A percentile compares a stretch with the other conserved stretches of the same genome.
These are phyloP conservation scores for Heliconius aoede DNA, from an alignment of 2,888 invertebrate genomes.

Conservation along the genomic window DNA sequence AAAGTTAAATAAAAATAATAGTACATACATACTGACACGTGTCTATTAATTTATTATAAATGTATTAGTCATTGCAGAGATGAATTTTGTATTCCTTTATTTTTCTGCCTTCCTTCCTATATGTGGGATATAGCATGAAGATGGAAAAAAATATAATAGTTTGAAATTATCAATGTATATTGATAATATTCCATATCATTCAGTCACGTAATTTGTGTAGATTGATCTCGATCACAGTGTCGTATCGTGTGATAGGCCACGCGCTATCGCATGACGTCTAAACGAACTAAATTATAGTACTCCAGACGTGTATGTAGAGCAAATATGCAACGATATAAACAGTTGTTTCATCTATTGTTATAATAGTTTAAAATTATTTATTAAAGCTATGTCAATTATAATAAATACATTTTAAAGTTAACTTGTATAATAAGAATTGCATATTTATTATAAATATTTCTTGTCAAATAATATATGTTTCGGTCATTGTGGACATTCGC, in stretches of 20 bases:
- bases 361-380: not conserved
- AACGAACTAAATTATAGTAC: slow-evolving; percentile 25
- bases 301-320: not conserved
- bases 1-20: not conserved
- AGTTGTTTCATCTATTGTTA: not conserved
- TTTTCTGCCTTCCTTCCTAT: no score
- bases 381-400: not conserved
- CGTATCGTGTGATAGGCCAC: slow-evolving; percentile 37
- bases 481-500: not conserved
- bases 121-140: no score
- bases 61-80: not conserved
- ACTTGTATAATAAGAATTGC: no score
- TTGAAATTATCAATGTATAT: no score
- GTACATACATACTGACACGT: not conserved
- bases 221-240: slow-evolving; percentile 34
- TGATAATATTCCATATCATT: no score
- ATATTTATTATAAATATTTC: no score
- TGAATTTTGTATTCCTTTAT: slow-evolving; percentile 15
- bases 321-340: not conserved
- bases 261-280: slow-evolving; percentile 40
- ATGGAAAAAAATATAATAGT: no score
- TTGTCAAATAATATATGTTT: no score
- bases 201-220: slow-evolving; percentile 26
- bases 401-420: not conserved
- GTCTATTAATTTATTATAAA: not conserved